Evolutionary conservation across 2,797 vertebrate genomes (phyloP), one percentile per base, ranked within the genome.

Genomic region (Tapirus indicus): DNA sequence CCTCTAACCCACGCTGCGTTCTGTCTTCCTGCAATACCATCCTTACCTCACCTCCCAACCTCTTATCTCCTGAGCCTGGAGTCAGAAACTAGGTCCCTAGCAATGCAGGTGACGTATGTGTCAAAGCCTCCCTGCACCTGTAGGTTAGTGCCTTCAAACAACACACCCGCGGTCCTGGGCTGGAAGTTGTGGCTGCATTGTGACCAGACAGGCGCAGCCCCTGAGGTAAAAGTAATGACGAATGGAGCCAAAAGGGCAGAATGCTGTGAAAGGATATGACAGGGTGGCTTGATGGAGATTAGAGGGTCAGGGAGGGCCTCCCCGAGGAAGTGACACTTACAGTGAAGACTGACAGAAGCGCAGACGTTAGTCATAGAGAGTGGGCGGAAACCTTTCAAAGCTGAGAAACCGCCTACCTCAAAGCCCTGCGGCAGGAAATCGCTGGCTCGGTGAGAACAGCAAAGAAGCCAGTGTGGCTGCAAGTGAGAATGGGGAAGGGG

Each of bases 401-500:
- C 72, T 52, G 47, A 84, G 74, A 82, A 89, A 60, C 16, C 20
- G n/a, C 49, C 80, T 29, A n/a, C 44, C 13, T 38, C 60, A n/a
- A 47, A 82, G 25, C 66, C 41, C 35, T 18, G 25, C 71, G 58
- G 92, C 69, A 91, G 35, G 29, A 77, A 75, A 49, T 49, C 14
- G 27, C 32, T 25, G 54, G 25, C 11, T 60, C 14, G 47, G 56
- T 60, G 23, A 21, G 47, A 86, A 68, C 17, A 74, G 35, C 47
- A 79, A 77, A 77, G 77, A 83, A 96, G 68, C 17, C 54, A 38
- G n/a, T 6, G 41, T 9, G 2, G n/a, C 41, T 87, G 27, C 38
- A 97, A 96, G 69, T 79, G 74, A 94, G 75, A 95, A 74, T 9
- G n/a, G n/a, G 62, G 38, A 96, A 69, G 21, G 13, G 41, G 41